A percentile compares a stretch with the other conserved stretches of the same genome.
phyloP scores from a whole-genome alignment of 2,888 invertebrate genomes.

The Glyphotaelius pellucidus region DNA sequence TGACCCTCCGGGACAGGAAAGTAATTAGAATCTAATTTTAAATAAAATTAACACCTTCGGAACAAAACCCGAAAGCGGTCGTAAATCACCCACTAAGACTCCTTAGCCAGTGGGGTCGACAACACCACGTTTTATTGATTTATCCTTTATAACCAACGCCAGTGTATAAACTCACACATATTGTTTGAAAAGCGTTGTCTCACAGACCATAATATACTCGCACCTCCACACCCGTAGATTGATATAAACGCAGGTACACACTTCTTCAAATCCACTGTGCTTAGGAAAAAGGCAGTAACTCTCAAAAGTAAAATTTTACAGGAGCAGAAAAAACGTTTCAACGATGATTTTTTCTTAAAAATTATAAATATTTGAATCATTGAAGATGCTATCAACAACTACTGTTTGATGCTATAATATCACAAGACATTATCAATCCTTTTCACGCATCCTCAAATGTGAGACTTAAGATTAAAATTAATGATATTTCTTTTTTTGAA shows the following conservation, averaged over 20 bases:
- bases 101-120: not conserved
- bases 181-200: constrained; percentile 2
- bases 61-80: not conserved
- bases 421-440: too few species aligned
- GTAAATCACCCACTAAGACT: constrained; percentile 8
- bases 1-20: not conserved
- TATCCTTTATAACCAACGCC: constrained; percentile 5
- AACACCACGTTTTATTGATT: constrained; percentile 9
- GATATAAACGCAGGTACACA: not conserved
- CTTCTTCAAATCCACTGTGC: not conserved
- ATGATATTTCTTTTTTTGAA: too few species aligned
- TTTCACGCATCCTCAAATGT: too few species aligned
- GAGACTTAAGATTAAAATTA: too few species aligned
- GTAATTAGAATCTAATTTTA: not conserved
- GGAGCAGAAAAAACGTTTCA: too few species aligned
- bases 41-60: constrained; percentile 2
- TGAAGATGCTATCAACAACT: too few species aligned
- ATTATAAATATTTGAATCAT: too few species aligned
- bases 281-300: too few species aligned
- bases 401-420: too few species aligned
- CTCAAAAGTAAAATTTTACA: too few species aligned
- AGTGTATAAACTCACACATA: constrained; percentile 17
- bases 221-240: not conserved
- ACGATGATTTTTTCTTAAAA: too few species aligned
- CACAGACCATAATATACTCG: not conserved